phyloP scores from a whole-genome alignment of 2,113 vertebrate species.

The Otis tarda region DNA sequence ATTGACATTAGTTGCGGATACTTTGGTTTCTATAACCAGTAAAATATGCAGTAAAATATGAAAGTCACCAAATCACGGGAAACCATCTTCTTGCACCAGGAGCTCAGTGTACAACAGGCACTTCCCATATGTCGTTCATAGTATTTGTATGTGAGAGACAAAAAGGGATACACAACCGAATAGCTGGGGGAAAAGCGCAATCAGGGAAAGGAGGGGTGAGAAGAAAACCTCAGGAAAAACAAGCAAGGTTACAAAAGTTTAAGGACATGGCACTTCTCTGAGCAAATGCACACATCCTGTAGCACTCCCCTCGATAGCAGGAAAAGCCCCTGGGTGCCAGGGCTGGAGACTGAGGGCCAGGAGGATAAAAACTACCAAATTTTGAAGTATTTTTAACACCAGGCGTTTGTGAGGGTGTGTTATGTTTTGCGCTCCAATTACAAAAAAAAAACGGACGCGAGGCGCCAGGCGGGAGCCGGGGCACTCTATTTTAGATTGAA shows the following conservation, averaged over 20 bases:
- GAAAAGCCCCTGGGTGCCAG: neutral
- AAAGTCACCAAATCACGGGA: neutral
- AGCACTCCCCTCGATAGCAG: neutral
- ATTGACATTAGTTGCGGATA: neutral
- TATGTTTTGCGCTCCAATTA: neutral
- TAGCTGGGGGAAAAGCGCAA: neutral
- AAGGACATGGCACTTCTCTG: neutral
- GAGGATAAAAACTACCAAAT: rapidly evolving
- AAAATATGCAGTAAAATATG: neutral
- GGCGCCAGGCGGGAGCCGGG: neutral
- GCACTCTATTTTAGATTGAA: no score
- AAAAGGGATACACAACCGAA: neutral
- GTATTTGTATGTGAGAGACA: rapidly evolving
- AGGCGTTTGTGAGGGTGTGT: rapidly evolving
- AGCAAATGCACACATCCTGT: neutral
- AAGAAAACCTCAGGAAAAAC: neutral
- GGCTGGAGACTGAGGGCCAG: rapidly evolving
- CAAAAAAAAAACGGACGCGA: rapidly evolving
- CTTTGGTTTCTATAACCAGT: rapidly evolving
- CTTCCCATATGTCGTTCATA: rapidly evolving
- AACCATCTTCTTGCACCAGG: neutral
- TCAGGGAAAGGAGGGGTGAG: neutral
- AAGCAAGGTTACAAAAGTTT: neutral
- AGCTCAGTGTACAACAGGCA: neutral
- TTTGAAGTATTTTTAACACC: no score